Evolutionary conservation across 2,797 vertebrate genomes (phyloP), one percentile per base, ranked within the genome.

Genomic region (Pithecia hirsuta): DNA sequence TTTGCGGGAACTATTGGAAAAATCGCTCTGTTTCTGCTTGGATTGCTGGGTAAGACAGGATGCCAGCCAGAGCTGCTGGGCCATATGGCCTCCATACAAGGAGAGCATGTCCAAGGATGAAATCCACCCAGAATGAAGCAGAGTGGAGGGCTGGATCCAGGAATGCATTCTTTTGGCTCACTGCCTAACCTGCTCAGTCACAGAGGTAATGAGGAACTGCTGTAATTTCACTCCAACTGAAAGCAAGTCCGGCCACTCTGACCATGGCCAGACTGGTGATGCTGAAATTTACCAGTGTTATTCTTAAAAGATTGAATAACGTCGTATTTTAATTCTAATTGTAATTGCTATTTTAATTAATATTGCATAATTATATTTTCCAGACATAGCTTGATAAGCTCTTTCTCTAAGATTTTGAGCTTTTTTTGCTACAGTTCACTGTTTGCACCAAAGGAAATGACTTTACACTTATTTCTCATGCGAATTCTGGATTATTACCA

Each of bases 261-360:
- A 78, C 70, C 50, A 72, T n/a, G 64, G 64, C 33, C 64, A 67
- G 33, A 67, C 64, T 67, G 64, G 15, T 19, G 24, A 50, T 52
- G 30, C 41, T 5, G 3, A 39, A 59, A 79, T 30, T 55, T 59
- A 55, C 52, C 30, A 59, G 67, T 50, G 28, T 24, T 55, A 46
- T 64, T 83, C 59, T 59, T 48, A 91, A 88, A 95, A 61, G 59
- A 30, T 9, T 50, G 61, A 41, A 36, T 70, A n/a, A 52, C 70
- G 79, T 36, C 7, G 2, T 55, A n/a, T 41, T 79, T 90, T 87
- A 57, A 90, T 61, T 70, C 36, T 72, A 55, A 55, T 3, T 22
- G 2, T 55, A 64, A 64, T 92, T 78, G 46, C 36, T 52, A 81
- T 67, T 85, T 84, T 85, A 90, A 76, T 59, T 50, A 44, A 33